Conservation (phyloP, 2,888 invertebrate genomes). For the Drosophila neotestacea region DNA sequence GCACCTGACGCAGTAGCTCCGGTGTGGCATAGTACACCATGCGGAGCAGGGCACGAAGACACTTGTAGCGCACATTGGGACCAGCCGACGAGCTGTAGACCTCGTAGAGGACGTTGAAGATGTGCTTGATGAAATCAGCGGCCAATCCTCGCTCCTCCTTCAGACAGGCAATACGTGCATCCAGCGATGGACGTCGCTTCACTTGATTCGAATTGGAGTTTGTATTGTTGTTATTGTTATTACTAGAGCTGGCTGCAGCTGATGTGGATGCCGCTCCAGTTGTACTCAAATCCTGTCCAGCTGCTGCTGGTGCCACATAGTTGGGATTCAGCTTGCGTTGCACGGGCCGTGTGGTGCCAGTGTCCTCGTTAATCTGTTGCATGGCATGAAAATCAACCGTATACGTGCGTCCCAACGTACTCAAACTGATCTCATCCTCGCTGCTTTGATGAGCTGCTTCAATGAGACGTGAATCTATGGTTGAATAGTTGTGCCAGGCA, state of each 20-base stretch:
- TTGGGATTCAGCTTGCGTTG: slow-evolving; percentile 92
- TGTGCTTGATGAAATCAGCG: slow-evolving; percentile 90
- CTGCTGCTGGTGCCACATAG: slow-evolving; percentile 83
- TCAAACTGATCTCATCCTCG: slow-evolving; percentile 97
- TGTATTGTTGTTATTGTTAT: slow-evolving; percentile 23
- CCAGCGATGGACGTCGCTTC: slow-evolving; percentile 84
- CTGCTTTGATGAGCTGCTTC: slow-evolving; percentile 97
- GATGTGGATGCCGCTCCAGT: slow-evolving; percentile 33
- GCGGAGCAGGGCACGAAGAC: slow-evolving; percentile 96
- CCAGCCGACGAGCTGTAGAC: slow-evolving; percentile 99
- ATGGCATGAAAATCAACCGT: slow-evolving; percentile 98
- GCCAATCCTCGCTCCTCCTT: slow-evolving; percentile 90
- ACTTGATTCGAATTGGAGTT: slow-evolving; percentile 16
- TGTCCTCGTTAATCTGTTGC: slow-evolving; percentile 99
- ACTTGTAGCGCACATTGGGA: slow-evolving; percentile 98
- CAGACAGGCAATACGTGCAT: slow-evolving; percentile 90
- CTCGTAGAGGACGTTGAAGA: slow-evolving; percentile 98
- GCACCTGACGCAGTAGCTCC: slow-evolving; percentile 91
- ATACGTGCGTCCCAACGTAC: slow-evolving; percentile 96
- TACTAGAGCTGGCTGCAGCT: slow-evolving; percentile 34
- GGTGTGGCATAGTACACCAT: slow-evolving; percentile 98
- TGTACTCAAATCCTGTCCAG: slow-evolving; percentile 62
- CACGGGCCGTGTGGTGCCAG: slow-evolving; percentile 96
- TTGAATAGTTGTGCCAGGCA: slow-evolving; percentile 96
- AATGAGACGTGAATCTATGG: slow-evolving; percentile 96